Percentiles rank a stretch among this genome's conserved stretches.
Evolutionary conservation across 2,888 invertebrate species (phyloP).

Genomic region (Drosophila meridiana): DNA sequence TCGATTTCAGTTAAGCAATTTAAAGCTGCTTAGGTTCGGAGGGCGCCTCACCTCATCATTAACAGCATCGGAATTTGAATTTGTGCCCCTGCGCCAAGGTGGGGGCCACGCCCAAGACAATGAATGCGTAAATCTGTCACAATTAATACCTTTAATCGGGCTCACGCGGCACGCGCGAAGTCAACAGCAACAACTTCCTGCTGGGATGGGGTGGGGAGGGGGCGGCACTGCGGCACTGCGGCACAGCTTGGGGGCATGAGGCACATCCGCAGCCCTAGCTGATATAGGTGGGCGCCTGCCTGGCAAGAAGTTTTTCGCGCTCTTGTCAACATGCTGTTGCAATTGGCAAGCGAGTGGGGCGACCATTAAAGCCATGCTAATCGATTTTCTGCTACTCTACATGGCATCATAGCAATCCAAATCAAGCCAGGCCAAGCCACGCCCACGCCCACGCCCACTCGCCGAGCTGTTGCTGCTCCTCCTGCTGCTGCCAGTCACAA

Average conservation of each 20-base stretch:
- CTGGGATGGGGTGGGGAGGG: neutral
- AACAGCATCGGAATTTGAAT: slow-evolving; percentile 23
- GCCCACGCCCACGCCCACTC: neutral
- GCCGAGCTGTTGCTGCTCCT: slow-evolving; percentile 10
- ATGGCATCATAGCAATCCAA: slow-evolving; percentile 33
- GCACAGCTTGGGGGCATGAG: neutral
- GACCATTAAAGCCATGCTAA: slow-evolving; percentile 75
- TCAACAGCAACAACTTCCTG: slow-evolving; percentile 27
- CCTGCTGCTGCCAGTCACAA: slow-evolving; percentile 58
- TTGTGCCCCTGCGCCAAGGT: neutral
- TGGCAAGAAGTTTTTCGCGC: slow-evolving; percentile 47
- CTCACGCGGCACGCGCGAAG: slow-evolving; percentile 45
- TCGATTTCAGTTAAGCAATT: slow-evolving; percentile 27
- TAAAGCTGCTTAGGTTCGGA: slow-evolving; percentile 30
- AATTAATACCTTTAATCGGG: slow-evolving; percentile 70
- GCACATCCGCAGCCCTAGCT: slow-evolving; percentile 1
- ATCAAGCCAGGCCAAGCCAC: slow-evolving; percentile 10
- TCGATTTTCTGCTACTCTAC: slow-evolving; percentile 73
- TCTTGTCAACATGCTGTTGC: slow-evolving; percentile 55
- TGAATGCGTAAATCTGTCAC: slow-evolving; percentile 73
- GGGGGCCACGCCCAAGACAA: slow-evolving; percentile 37
- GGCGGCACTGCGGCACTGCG: neutral
- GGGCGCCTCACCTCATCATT: slow-evolving; percentile 40
- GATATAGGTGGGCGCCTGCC: neutral
- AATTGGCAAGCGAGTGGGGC: slow-evolving; percentile 42